These are phyloP conservation scores for Dunckerocampus dactyliophorus DNA, from an alignment of 2,113 vertebrate species.

Conservation along the genomic window DNA sequence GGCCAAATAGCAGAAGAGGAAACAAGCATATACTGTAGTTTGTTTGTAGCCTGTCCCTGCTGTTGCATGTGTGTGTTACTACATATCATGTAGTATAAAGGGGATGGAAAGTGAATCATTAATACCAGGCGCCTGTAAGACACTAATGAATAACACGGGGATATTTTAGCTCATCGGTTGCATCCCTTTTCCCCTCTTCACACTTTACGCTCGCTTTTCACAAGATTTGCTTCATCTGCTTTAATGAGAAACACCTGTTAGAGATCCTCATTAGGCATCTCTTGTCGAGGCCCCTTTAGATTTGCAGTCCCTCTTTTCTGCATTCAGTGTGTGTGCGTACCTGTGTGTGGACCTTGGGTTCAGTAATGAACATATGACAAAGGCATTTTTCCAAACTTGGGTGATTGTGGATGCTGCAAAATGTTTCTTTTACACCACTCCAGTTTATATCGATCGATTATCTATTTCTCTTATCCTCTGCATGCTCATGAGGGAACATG, in stretches of 20 bases:
- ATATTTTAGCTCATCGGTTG: slow-evolving; percentile 48
- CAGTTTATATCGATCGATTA: too few species aligned
- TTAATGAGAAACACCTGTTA: slow-evolving; percentile 70
- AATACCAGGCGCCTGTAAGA: slow-evolving; percentile 55
- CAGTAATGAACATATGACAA: slow-evolving; percentile 12
- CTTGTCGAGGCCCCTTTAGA: slow-evolving; percentile 49
- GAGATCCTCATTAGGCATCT: slow-evolving; percentile 47
- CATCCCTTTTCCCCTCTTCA: slow-evolving; percentile 29
- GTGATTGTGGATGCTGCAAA: not conserved
- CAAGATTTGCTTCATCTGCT: slow-evolving; percentile 28
- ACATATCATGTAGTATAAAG: not conserved
- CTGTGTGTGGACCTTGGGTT: slow-evolving; percentile 4
- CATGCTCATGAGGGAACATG: not conserved
- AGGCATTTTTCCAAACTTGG: slow-evolving; percentile 6
- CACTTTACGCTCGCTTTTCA: slow-evolving; percentile 13
- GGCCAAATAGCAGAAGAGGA: slow-evolving; percentile 1
- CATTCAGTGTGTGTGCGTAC: not conserved
- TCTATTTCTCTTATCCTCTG: not conserved
- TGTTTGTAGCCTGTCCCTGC: slow-evolving; percentile 23
- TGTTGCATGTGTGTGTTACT: not conserved
- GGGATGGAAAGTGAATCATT: slow-evolving; percentile 45
- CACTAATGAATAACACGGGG: slow-evolving; percentile 65
- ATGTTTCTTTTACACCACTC: not conserved
- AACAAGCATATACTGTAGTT: slow-evolving; percentile 2
- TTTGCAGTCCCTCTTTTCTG: slow-evolving; percentile 17